These are phyloP conservation scores for Heterodera schachtii DNA, from an alignment of 1,140 invertebrate genomes.

Conservation along the genomic window DNA sequence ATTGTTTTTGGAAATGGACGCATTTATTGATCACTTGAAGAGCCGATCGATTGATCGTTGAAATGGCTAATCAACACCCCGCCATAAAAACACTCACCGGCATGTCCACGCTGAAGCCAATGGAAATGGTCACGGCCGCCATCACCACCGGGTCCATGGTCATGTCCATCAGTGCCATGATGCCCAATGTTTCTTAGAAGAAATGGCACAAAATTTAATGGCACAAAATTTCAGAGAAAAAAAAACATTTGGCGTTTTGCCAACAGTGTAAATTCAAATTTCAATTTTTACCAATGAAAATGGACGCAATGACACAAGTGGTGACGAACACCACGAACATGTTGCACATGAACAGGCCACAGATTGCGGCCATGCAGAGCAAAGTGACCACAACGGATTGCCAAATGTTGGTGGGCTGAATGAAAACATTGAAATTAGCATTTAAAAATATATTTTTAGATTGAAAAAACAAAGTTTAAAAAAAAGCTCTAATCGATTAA, in stretches of 20 bases:
- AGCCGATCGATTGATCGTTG: no score
- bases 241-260: no score
- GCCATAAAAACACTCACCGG: slow-evolving; percentile 14
- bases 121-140: slow-evolving; percentile 67
- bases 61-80: no score
- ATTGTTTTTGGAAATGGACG: no score
- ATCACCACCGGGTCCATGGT: slow-evolving; percentile 66
- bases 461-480: no score
- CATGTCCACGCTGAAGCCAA: slow-evolving; percentile 65
- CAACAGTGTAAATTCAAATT: no score
- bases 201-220: not conserved
- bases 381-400: slow-evolving; percentile 65
- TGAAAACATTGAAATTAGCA: not conserved
- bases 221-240: no score
- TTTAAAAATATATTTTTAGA: no score
- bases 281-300: slow-evolving; percentile 60
- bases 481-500: no score
- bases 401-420: slow-evolving; percentile 65
- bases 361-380: slow-evolving; percentile 65
- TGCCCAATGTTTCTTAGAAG: slow-evolving; percentile 60
- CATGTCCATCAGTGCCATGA: slow-evolving; percentile 65
- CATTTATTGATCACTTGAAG: no score
- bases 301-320: slow-evolving; percentile 65
- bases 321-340: slow-evolving; percentile 66
- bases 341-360: slow-evolving; percentile 67